A percentile compares a stretch with the other conserved stretches of the same genome.
These are phyloP conservation scores for Galeopsomyia nigrocyanea DNA, from an alignment of 2,888 invertebrate genomes.

Conservation along the genomic window DNA sequence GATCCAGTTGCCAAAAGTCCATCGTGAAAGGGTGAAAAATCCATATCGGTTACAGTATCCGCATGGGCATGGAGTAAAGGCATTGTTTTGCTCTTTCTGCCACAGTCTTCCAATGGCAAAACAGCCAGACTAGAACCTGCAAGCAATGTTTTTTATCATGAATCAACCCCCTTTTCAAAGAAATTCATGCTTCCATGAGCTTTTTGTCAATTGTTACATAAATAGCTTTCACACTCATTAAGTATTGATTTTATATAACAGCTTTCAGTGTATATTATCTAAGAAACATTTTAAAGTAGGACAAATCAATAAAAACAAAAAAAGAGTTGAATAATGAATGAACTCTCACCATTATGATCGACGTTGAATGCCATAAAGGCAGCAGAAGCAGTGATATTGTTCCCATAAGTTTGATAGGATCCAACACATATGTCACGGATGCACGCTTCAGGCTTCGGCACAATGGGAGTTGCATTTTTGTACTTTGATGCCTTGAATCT, in stretches of 20 bases:
- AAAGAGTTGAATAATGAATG: conserved; percentile 1
- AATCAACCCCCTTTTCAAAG: background rate
- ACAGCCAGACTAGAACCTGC: conserved; percentile 90
- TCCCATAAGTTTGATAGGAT: conserved; percentile 94
- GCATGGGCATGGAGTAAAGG: conserved; percentile 87
- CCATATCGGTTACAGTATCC: conserved; percentile 94
- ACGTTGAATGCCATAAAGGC: conserved; percentile 96
- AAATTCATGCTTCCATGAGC: background rate
- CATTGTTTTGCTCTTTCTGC: conserved; percentile 90
- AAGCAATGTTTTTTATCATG: conserved; percentile 13
- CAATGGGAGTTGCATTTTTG: conserved; percentile 97
- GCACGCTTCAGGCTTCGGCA: conserved; percentile 94
- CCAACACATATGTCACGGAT: conserved; percentile 90
- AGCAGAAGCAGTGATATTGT: conserved; percentile 93
- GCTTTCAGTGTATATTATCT: conserved; percentile 3
- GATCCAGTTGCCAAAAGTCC: conserved; percentile 91
- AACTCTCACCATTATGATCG: conserved; percentile 82
- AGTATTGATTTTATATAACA: conserved; percentile 32
- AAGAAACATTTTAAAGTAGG: conserved; percentile 15
- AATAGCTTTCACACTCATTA: conserved; percentile 16
- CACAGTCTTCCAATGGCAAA: conserved; percentile 88
- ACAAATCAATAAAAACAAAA: conserved; percentile 11
- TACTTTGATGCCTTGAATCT: conserved; percentile 98
- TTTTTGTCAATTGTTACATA: background rate
- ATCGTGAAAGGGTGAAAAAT: conserved; percentile 96